These are phyloP conservation scores for Corydoras sp. DNA, from an alignment of 2,113 vertebrate genomes.

Conservation along the genomic window DNA sequence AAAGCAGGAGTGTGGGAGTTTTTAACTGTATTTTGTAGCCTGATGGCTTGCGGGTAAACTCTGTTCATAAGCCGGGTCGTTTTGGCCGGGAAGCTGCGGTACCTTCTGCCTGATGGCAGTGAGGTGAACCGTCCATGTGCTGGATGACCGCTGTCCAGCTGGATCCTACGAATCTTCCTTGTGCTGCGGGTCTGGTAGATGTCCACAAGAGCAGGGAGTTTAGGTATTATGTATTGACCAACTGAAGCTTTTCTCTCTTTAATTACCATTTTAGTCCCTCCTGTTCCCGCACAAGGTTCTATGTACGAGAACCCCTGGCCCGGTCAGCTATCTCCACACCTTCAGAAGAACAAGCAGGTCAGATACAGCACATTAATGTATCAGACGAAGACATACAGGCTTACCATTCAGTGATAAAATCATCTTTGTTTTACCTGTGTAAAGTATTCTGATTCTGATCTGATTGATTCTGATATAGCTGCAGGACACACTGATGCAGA, in stretches of 20 bases:
- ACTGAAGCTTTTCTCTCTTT: not conserved
- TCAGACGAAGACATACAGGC: not conserved
- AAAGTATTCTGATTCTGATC: no score
- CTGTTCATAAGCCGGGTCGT: no score
- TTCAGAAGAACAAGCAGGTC: conserved; percentile 89
- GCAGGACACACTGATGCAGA: conserved; percentile 86
- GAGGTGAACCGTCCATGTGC: no score
- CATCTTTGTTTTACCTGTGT: not conserved
- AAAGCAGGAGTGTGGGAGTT: no score
- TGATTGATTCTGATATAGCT: conserved; percentile 64
- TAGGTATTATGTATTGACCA: not conserved
- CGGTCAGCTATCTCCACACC: conserved; percentile 77
- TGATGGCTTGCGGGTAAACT: no score
- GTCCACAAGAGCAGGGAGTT: no score
- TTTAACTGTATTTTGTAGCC: no score
- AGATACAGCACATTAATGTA: not conserved
- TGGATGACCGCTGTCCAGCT: no score
- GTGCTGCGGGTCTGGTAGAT: no score
- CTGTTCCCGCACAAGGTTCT: conserved; percentile 20
- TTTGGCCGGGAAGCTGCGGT: no score
- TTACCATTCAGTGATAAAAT: not conserved
- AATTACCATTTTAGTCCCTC: conserved; percentile 41
- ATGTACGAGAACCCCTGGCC: conserved; percentile 57
- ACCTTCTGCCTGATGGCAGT: no score
- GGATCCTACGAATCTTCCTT: no score